phyloP scores from a whole-genome alignment of 2,113 vertebrate species.

The Copsychus sechellarum region DNA sequence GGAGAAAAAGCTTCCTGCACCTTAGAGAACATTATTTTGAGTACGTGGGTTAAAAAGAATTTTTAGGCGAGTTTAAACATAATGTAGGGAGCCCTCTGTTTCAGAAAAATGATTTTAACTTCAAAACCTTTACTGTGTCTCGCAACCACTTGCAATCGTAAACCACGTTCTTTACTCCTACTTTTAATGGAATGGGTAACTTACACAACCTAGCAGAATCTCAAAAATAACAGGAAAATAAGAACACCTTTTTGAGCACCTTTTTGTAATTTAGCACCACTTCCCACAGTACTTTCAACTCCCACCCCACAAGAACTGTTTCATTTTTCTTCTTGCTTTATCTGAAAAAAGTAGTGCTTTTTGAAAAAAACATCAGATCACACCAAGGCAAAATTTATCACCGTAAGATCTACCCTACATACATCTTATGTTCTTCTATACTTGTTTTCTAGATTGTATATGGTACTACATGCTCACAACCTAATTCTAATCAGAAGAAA shows the following conservation, averaged over 20 bases:
- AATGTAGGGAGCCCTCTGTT: not conserved
- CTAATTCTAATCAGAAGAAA: not conserved
- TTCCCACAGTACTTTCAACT: not conserved
- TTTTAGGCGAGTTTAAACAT: not conserved
- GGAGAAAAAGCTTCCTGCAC: conserved; percentile 15
- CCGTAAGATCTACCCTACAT: not conserved
- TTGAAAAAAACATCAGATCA: not conserved
- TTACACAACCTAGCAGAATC: not conserved
- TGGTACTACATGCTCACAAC: not conserved
- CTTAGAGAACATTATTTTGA: conserved; percentile 1
- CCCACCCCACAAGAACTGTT: not conserved
- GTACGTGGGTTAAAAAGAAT: not conserved
- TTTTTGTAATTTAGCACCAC: not conserved
- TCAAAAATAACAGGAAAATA: conserved; percentile 4
- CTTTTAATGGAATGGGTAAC: not conserved
- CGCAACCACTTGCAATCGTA: not conserved
- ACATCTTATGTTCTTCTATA: not conserved
- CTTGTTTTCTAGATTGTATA: not conserved
- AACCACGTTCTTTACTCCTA: not conserved
- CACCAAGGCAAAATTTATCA: not conserved
- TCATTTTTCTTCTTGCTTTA: not conserved
- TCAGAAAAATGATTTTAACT: not conserved
- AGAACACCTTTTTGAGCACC: not conserved
- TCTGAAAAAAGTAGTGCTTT: not conserved
- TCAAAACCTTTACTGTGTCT: conserved; percentile 15